These are phyloP conservation scores for Crocuta crocuta DNA, from an alignment of 2,113 vertebrate genomes.

Conservation along the genomic window DNA sequence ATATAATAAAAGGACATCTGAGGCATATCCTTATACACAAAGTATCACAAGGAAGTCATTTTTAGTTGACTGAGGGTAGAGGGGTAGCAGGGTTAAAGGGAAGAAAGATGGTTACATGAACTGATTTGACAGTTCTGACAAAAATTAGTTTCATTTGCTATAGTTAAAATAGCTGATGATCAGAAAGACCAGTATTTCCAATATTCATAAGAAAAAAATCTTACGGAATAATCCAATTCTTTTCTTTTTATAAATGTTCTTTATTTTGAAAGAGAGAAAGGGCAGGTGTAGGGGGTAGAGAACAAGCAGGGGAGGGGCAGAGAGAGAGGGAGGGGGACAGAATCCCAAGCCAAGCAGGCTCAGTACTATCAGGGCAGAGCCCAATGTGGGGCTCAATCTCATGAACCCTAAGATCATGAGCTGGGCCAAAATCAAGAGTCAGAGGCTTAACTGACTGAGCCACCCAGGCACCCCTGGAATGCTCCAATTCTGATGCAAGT, in stretches of 20 bases:
- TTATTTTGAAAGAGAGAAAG: too few relatives aligned
- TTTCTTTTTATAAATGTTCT: too few relatives aligned
- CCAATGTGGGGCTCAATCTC: too few relatives aligned
- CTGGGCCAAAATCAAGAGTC: too few relatives aligned
- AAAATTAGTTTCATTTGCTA: neutral
- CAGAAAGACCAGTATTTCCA: neutral
- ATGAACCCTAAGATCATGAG: too few relatives aligned
- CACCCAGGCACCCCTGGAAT: too few relatives aligned
- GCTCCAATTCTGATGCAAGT: neutral
- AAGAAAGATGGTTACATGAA: neutral
- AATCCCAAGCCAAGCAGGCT: too few relatives aligned
- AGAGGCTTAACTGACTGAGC: too few relatives aligned
- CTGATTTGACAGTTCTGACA: neutral
- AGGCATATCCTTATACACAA: neutral
- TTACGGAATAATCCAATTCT: neutral
- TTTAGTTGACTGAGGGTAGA: neutral
- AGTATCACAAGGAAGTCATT: neutral
- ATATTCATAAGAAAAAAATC: neutral
- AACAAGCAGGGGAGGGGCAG: too few relatives aligned
- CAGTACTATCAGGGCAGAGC: too few relatives aligned
- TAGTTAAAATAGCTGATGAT: neutral
- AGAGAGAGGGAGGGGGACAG: too few relatives aligned
- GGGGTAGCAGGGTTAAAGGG: neutral
- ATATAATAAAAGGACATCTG: neutral
- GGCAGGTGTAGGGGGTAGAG: fast-evolving